Evolutionary conservation across 2,888 invertebrate genomes (phyloP), one percentile per base, ranked within the genome.

Genomic region (Nineta flava): DNA sequence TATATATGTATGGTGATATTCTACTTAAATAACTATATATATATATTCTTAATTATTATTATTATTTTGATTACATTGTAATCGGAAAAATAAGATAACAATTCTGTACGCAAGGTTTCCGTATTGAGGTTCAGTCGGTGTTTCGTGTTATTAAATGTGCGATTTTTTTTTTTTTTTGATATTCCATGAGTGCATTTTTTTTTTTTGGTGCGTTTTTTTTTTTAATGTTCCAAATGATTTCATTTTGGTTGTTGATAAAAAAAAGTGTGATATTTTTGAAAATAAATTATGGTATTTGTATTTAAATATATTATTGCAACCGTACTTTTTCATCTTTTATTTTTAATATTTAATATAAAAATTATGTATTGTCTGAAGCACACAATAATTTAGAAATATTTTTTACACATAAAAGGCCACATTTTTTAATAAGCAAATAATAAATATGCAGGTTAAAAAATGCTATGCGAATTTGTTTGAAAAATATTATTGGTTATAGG

Each of bases 121-220:
- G n/a, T n/a, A 31, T 42, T 48, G 48, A 48, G 48, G 48, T 48
- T 41, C 15, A 17, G 48, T 48, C 41, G 48, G 48, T 41, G 48
- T 41, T 48, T 48, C 16, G 13, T 43, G n/a, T 44, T 21, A 7
- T 21, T 16, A 2, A 9, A 13, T 44, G 19, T n/a, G 21, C 44
- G 44, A 16, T 43, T 43, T 43, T 38, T 2, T 38, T 38, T 38
- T 38, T 13, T 38, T 35, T 35, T 3, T 38, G 38, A 38, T 43
- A 43, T 43, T 16, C 15, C 9, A 19, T 43, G 12, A 43, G 16
- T 17, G 16, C 16, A 43, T 43, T n/a, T 12, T 13, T 38, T 7
- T 7, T 32, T 9, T 7, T 32, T 10, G 10, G 10, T 7, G 10
- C 7, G 10, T 32, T 32, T 32, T 32, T 32, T 32, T 9, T 32